phyloP scores from a whole-genome alignment of 2,888 invertebrate genomes.

The Eristalis tenax region DNA sequence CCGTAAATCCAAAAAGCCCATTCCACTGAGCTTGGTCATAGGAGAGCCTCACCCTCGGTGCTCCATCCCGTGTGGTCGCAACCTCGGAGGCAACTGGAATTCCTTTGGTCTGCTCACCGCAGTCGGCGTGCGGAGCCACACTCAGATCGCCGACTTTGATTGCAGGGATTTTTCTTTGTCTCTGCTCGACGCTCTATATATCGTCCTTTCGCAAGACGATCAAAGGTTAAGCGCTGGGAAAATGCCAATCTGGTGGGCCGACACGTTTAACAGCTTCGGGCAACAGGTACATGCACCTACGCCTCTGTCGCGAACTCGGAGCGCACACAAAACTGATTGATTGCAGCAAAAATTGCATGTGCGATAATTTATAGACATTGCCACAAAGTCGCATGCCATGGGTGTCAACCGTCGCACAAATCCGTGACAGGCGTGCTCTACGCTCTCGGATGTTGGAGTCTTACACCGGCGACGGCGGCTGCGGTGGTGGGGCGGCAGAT shows the following conservation, averaged over 20 bases:
- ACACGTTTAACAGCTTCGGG: conserved; percentile 36
- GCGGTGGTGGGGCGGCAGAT: background rate
- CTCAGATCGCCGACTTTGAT: conserved; percentile 43
- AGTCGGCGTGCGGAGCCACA: conserved; percentile 42
- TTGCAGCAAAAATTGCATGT: conserved; percentile 35
- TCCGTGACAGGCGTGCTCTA: conserved; percentile 36
- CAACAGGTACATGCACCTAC: conserved; percentile 65
- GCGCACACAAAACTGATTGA: conserved; percentile 54
- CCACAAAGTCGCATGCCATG: conserved; percentile 51
- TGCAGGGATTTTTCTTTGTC: conserved; percentile 61
- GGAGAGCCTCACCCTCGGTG: background rate
- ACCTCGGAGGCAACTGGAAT: conserved; percentile 34
- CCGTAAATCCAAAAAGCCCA: conserved; percentile 47
- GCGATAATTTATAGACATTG: conserved; percentile 45
- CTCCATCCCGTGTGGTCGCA: background rate
- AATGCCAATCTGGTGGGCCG: conserved; percentile 40
- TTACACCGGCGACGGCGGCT: background rate
- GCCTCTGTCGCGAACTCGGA: conserved; percentile 13
- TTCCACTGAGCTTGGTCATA: conserved; percentile 19
- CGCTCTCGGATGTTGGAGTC: conserved; percentile 23
- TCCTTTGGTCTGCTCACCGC: conserved; percentile 19
- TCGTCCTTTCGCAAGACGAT: conserved; percentile 51
- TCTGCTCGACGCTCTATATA: conserved; percentile 25
- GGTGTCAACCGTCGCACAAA: conserved; percentile 51
- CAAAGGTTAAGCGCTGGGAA: conserved; percentile 66